Evolutionary conservation across 2,113 vertebrate species (phyloP).

Genomic region (Piaya cayana): DNA sequence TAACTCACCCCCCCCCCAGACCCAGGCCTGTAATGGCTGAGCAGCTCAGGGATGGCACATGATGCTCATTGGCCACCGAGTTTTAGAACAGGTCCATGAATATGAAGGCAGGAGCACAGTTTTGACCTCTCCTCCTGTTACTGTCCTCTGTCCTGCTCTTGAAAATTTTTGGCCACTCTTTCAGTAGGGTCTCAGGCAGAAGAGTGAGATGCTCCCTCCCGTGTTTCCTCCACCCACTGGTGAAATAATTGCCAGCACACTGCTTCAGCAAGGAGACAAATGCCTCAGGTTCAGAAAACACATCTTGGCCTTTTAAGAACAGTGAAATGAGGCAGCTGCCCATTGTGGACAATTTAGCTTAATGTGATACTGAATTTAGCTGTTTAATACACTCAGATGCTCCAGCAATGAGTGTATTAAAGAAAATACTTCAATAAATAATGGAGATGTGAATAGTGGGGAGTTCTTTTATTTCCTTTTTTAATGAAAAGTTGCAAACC

Average conservation of each 20-base stretch:
- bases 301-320: background rate
- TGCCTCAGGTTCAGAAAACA: background rate
- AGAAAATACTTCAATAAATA: slow-evolving; percentile 37
- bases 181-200: background rate
- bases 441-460: background rate
- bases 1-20: background rate
- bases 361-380: slow-evolving; percentile 35
- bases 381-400: slow-evolving; percentile 50
- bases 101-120: background rate
- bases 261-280: background rate
- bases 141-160: background rate
- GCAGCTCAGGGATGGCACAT: accelerated
- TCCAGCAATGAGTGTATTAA: slow-evolving; percentile 20
- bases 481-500: slow-evolving; percentile 30
- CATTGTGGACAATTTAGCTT: slow-evolving; percentile 39
- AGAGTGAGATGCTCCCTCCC: accelerated
- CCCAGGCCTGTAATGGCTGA: accelerated
- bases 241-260: background rate
- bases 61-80: background rate
- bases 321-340: slow-evolving; percentile 32
- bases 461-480: background rate
- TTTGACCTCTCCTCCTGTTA: background rate
- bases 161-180: background rate
- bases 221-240: background rate
- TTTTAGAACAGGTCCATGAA: background rate